A percentile compares a stretch with the other conserved stretches of the same genome.
Conservation (phyloP, 2,113 vertebrate species). For the Tringa solitaria region DNA sequence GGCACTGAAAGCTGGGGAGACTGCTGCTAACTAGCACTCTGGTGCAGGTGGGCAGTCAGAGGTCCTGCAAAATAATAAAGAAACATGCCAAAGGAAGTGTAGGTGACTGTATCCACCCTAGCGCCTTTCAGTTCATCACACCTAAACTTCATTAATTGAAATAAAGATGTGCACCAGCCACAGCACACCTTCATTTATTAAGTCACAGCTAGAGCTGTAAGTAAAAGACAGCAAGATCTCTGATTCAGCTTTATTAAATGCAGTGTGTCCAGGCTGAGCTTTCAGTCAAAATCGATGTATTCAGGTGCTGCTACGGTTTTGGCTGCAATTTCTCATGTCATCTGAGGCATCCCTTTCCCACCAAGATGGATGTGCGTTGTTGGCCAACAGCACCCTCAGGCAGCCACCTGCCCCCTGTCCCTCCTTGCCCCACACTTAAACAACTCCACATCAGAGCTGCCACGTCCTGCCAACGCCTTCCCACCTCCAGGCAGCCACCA, state of each 20-base stretch:
- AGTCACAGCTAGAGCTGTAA: neutral
- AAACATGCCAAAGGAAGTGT: neutral
- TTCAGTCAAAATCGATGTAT: neutral
- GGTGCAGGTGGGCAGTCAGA: neutral
- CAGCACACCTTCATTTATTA: neutral
- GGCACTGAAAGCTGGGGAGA: neutral
- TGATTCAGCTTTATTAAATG: neutral
- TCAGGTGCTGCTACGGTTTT: neutral
- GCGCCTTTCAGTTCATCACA: neutral
- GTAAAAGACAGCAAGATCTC: neutral
- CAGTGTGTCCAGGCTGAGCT: neutral
- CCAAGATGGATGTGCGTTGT: neutral
- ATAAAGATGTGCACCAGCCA: neutral
- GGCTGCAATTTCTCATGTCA: neutral
- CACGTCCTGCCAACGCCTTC: fast-evolving
- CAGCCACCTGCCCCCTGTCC: neutral
- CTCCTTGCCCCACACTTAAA: neutral
- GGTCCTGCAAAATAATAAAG: neutral
- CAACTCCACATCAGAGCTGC: neutral
- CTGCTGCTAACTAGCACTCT: neutral
- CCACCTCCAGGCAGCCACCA: neutral
- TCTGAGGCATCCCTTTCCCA: neutral
- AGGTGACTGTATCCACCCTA: neutral
- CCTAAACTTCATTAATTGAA: neutral
- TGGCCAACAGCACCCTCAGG: neutral